phyloP scores from a whole-genome alignment of 2,797 vertebrate species.

The Phaenicophaeus curvirostris region DNA sequence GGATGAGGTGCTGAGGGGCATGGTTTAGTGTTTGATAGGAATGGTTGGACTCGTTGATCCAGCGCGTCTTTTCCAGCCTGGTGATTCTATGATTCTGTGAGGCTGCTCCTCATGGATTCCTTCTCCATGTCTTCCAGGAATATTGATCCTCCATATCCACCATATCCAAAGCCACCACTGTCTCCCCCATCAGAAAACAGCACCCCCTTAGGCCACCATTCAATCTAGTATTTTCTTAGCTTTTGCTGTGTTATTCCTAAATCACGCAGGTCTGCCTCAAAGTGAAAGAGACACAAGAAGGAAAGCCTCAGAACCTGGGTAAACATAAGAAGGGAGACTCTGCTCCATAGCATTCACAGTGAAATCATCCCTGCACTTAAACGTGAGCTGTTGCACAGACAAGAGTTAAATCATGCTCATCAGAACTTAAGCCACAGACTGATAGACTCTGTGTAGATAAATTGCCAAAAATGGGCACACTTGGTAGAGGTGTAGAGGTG shows the following conservation, averaged over 20 bases:
- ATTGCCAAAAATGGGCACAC: background rate
- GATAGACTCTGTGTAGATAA: background rate
- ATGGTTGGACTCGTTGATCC: too few species aligned
- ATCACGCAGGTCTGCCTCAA: background rate
- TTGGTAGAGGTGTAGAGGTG: fast-evolving
- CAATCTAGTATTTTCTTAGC: background rate
- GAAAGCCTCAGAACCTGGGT: background rate
- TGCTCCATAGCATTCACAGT: background rate
- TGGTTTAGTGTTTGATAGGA: too few species aligned
- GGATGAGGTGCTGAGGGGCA: too few species aligned
- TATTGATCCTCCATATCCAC: background rate
- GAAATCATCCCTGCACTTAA: background rate
- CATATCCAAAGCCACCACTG: background rate
- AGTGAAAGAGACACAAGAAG: background rate
- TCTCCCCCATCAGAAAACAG: background rate
- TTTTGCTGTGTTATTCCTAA: background rate
- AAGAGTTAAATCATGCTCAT: background rate
- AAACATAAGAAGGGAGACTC: background rate
- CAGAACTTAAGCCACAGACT: background rate
- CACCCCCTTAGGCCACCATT: background rate
- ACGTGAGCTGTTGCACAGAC: background rate
- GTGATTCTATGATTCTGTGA: too few species aligned
- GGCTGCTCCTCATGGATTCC: background rate
- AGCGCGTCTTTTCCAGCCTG: too few species aligned
- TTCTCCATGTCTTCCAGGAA: background rate